Evolutionary conservation across 2,113 vertebrate species (phyloP), one percentile per base, ranked within the genome.

Genomic region (Ochotona curzoniae): DNA sequence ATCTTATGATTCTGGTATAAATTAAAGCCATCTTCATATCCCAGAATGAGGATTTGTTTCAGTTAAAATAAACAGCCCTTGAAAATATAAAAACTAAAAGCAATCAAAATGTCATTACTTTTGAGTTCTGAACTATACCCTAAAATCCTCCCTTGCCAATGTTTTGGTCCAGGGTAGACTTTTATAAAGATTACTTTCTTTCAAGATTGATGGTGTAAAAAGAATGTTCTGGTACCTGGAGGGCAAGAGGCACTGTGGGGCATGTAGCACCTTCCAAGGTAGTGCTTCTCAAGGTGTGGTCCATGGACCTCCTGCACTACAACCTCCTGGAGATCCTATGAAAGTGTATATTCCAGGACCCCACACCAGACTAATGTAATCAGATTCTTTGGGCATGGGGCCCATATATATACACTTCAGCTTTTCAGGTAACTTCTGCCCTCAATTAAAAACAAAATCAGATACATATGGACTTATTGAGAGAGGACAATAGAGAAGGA

Each of bases 61-160:
- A 93, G 91, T 94, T 75, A 96, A 95, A 95, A 64, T 87, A 74
- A 94, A 91, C 79, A 49, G 21, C 25, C 57, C 63, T 63, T 93
- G 92, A 94, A 89, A 78, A 28, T 61, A 2, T 44, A 90, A 80
- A 91, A 93, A 81, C 57, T 85, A 70, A 87, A 90, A 70, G 70
- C 5, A 79, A 76, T 2, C 71, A 61, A 88, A 87, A 49, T 51
- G 90, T 38, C 86, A 66, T 61, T 79, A 60, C 35, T 54, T 38
- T 75, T 91, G n/a, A 91, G 60, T 91, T 96, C 21, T 83, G 70
- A 93, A 81, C 70, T 90, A 15, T 61, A 89, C 78, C 49, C 66
- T 84, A 84, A 93, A 86, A 69, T 28, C 54, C 54, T 57, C 54
- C 54, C 54, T 18, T 79, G 8, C 91, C 49, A 60, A 51, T 38